phyloP scores from a whole-genome alignment of 2,797 vertebrate genomes.

The Aphelocoma californica region DNA sequence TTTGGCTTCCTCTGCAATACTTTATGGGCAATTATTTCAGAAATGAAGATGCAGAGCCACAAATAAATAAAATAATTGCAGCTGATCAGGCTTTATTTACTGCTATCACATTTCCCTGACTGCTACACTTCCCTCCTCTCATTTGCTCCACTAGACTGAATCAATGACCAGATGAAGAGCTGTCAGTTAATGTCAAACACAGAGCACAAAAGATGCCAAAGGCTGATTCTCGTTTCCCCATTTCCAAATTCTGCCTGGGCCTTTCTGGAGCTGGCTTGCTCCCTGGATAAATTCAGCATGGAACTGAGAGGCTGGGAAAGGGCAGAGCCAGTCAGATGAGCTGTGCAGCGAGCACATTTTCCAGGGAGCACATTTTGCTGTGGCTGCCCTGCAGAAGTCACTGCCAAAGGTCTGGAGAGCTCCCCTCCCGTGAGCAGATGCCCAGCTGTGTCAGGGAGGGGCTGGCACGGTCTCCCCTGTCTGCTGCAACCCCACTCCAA shows the following conservation, averaged over 20 bases:
- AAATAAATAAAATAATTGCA: conserved; percentile 53
- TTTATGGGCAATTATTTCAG: conserved; percentile 49
- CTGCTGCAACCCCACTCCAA: neutral
- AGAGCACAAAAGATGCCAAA: neutral
- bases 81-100: conserved; percentile 35
- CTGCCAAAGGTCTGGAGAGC: neutral
- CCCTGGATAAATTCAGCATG: neutral
- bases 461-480: neutral
- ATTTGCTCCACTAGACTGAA: neutral
- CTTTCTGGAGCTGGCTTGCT: neutral
- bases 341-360: neutral
- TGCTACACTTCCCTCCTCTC: neutral
- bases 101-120: neutral
- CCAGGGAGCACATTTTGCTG: neutral
- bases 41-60: conserved; percentile 32
- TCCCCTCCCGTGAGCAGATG: neutral
- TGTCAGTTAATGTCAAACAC: neutral
- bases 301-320: neutral
- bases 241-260: neutral
- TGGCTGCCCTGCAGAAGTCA: neutral
- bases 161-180: neutral
- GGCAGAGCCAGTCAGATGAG: neutral
- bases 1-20: conserved; percentile 42
- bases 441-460: neutral
- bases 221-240: neutral